Conservation (phyloP, 2,888 invertebrate genomes). For the Aleiodes alternator region DNA sequence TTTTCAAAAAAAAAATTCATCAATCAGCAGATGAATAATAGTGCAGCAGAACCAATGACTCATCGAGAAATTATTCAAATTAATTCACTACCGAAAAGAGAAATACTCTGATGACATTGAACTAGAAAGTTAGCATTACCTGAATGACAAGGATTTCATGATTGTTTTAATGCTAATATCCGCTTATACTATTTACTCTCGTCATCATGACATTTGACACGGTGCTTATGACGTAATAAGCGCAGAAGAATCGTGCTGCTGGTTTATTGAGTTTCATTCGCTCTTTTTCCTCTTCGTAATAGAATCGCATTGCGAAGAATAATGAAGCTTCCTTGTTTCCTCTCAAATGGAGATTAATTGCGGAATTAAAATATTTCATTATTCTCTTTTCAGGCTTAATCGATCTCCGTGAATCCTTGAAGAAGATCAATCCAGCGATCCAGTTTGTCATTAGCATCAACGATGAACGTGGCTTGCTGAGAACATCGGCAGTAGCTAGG, state of each 20-base stretch:
- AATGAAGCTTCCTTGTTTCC: no score
- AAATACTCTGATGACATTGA: conserved; percentile 36
- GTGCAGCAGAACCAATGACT: no score
- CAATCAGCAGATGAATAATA: no score
- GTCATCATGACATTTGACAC: conserved; percentile 57
- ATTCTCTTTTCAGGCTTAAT: conserved; percentile 62
- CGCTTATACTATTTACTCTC: conserved; percentile 4
- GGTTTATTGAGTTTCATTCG: conserved; percentile 54
- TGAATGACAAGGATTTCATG: not conserved
- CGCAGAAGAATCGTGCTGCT: conserved; percentile 48
- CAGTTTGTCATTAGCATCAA: conserved; percentile 66
- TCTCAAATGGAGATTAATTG: not conserved
- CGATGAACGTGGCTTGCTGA: conserved; percentile 63
- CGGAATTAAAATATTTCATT: not conserved
- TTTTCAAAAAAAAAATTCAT: no score
- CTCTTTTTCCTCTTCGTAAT: conserved; percentile 11
- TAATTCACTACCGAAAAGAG: not conserved
- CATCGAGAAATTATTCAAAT: not conserved
- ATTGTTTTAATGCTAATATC: conserved; percentile 10
- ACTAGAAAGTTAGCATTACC: conserved; percentile 24
- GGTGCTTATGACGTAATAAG: conserved; percentile 53
- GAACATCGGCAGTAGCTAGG: conserved; percentile 62
- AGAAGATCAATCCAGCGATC: conserved; percentile 64
- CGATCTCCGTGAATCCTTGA: conserved; percentile 64
- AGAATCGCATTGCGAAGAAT: no score